Base-by-base conservation (phyloP, 2,888 invertebrate species). In the Eristalis tenax region DNA sequence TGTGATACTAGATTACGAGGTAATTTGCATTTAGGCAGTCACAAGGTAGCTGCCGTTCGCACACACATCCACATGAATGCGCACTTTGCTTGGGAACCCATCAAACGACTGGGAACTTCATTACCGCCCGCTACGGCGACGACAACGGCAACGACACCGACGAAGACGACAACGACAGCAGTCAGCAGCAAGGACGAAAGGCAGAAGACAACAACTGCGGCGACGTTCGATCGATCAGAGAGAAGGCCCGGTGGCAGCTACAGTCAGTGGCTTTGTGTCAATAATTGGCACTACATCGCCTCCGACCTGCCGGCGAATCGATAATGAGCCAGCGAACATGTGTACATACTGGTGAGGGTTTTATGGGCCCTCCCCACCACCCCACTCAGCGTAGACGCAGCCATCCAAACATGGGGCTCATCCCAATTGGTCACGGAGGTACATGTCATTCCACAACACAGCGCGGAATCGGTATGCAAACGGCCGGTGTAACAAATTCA, bases 311-410 rank as follows among this genome's bases (percentile, higher is more conserved):
- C 78, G 78, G 78, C 78, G 79, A 83, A 83, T 86, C 83, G 86
- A 86, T 86, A 86, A 86, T 86, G 86, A 86, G 78, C 83, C 86
- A 43, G 74, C 56, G 86, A 83, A 86, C 86, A 86, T 86, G 78
- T 86, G 86, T 86, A 50, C 50, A 50, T 50, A 78, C 74, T 35
- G 78, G 64, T 70, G 71, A 61, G 70, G 78, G 74, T 83, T 83
- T 79, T 83, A 83, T 86, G 66, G 78, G 10, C 38, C 15, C 40
- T 38, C 66, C 50, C 13, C 50, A 59, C 22, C 32, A 28, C 5
- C 32, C 32, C 8, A 1, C 32, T 5, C 32, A 66, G 43, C 35
- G 2, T 32, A 32, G 59, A 26, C 32, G 18, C 57, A 76, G 66
- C 65, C 70, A 81, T 66, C 77, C 61, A n/a, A 82, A 82, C 77